These are phyloP conservation scores for Nebria ingens DNA, from an alignment of 1,140 invertebrate species.

Conservation along the genomic window DNA sequence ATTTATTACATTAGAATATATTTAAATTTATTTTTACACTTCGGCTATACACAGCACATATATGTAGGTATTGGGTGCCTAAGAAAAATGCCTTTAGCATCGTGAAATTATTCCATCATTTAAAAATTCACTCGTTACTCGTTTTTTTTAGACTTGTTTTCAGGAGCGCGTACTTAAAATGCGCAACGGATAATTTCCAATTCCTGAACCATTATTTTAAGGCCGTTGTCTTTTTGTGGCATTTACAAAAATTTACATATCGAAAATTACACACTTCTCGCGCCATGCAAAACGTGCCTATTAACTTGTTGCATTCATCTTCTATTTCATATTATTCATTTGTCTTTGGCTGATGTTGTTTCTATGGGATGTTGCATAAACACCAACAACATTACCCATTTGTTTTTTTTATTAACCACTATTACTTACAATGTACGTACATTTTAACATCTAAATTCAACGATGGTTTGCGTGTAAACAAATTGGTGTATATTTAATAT, in stretches of 20 bases:
- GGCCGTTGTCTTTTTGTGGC: neutral
- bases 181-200: neutral
- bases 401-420: no score
- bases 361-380: no score
- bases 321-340: no score
- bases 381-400: no score
- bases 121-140: neutral
- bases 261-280: neutral
- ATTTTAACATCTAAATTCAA: no score
- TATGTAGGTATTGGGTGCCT: neutral
- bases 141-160: neutral
- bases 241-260: conserved; percentile 7
- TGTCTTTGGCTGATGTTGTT: no score
- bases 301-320: conserved; percentile 7
- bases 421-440: no score
- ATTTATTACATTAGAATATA: neutral
- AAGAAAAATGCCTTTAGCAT: neutral
- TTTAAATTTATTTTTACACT: conserved; percentile 5
- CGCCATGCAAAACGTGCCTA: neutral
- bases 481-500: no score
- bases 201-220: conserved; percentile 4
- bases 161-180: conserved; percentile 1
- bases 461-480: no score
- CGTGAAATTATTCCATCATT: neutral
- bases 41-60: no score